Conservation (phyloP, 2,797 vertebrate genomes). For the Urosaurus nigricauda region DNA sequence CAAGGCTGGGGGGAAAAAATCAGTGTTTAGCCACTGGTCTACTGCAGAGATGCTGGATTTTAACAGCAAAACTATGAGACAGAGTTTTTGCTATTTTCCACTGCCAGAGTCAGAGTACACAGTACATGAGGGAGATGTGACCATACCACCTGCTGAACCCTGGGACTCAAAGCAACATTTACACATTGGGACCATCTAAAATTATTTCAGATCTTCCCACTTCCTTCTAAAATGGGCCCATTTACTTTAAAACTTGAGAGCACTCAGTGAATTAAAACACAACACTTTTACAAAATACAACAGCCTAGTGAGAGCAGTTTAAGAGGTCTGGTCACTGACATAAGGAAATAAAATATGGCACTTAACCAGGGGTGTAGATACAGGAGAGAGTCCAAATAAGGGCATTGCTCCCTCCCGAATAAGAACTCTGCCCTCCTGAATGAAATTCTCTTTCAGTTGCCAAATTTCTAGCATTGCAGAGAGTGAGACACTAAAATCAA, state of each 20-base stretch:
- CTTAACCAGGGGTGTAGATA: too few species aligned
- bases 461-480: too few species aligned
- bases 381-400: too few species aligned
- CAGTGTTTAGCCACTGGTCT: constrained; percentile 43
- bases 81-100: constrained; percentile 28
- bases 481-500: too few species aligned
- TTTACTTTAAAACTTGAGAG: not conserved
- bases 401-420: too few species aligned
- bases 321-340: too few species aligned
- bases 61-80: constrained; percentile 31
- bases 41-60: constrained; percentile 18
- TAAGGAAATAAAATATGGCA: too few species aligned
- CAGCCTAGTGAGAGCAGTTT: constrained; percentile 30
- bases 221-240: constrained; percentile 14
- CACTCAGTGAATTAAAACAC: not conserved
- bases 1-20: constrained; percentile 51
- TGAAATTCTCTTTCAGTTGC: too few species aligned
- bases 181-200: constrained; percentile 52
- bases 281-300: not conserved
- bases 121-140: constrained; percentile 65
- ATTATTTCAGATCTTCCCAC: constrained; percentile 29
- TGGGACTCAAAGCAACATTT: constrained; percentile 88
- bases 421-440: too few species aligned
- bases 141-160: constrained; percentile 96
- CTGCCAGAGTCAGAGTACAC: constrained; percentile 13